Evolutionary conservation across 2,113 vertebrate species (phyloP), one percentile per base, ranked within the genome.

Genomic region (Nycticorax nycticorax): DNA sequence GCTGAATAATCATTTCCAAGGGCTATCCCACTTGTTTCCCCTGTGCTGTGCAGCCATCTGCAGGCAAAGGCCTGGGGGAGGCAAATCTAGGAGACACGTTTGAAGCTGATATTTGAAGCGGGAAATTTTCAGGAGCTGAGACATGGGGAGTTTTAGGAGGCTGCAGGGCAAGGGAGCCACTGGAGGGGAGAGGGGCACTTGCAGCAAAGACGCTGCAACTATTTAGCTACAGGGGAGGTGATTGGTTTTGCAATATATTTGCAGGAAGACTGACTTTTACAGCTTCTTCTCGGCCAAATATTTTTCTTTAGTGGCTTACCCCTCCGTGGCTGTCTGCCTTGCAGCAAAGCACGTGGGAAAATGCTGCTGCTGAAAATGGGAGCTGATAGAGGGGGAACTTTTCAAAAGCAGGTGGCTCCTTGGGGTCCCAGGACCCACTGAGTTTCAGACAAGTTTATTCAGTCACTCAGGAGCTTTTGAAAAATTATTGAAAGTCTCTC

Each of bases 371-470:
- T 93, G 85, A 55, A 90, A 84, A 74, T 50, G 5, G 5, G 50
- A 93, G 32, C 28, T 63, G 63, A 66, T 80, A 63, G 90, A 83
- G 19, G 32, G n/a, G 75, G 81, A 90, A 39, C 16, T 80, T 93
- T 60, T 63, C 33, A 69, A 57, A 81, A 68, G 48, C 35, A 45
- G 32, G 16, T 23, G 16, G 22, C 14, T 89, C 32, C 66, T 82
- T 66, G 10, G 45, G 32, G 21, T 94, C 66, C 45, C 33, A 27
- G 77, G 56, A 88, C 79, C 26, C 35, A 45, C 66, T 45, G 56
- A 69, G 15, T 87, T 92, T 91, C 86, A 68, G 77, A 33, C 21
- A 81, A 84, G 73, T 81, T 96, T 76, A 76, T 74, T 94, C 39
- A 64, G 59, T 66, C 59, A 47, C 62, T 81, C 52, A 43, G 15